Base-by-base conservation (phyloP, 2,888 invertebrate genomes). In the Silvanus unidentatus region DNA sequence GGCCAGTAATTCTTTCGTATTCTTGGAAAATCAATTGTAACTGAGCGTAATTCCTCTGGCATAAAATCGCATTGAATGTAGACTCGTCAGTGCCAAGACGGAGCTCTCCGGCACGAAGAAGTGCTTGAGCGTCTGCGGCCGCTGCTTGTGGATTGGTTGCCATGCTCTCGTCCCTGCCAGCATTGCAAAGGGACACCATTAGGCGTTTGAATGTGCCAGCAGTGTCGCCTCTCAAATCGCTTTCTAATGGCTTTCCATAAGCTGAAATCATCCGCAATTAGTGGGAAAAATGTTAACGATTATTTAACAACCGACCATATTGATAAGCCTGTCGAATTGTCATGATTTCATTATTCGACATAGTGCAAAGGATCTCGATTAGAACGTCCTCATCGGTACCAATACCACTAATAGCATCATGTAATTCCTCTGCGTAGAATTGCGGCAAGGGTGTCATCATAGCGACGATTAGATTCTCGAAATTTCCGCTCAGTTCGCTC, bases 201-300 rank as follows among this genome's bases (percentile, higher is more conserved):
- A 97, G 76, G 43, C 94, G 80, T 69, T 88, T 86, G 74, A 97
- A 96, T 65, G 86, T 86, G 10, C 96, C 96, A 39, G 90, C 90
- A 1, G 95, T 95, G 68, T 97, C 97, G 40, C 85, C 82, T 51
- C 79, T 79, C 16, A 96, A 72, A 66, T 93, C 93, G 30, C 54
- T 50, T 52, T 60, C 62, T 44, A 62, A 46, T 1, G 54, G 15
- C 45, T 48, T 52, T 39, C 49, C 44, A 50, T 60, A 60, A 41
- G 57, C 62, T 62, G 43, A 37, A 59, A 50, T 32, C 54, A 50
- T n/a, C 15, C 10, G 12, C 22, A 11, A 2, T 13, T 3, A 29
- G 13, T 28, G 12, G 12, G 11, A 2, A 5, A 42, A 6, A 27
- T 16, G n/a, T n/a, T n/a, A 16, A 2, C 32, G 15, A 28, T 16